phyloP scores from a whole-genome alignment of 2,888 invertebrate genomes.

The Tipula lateralis region DNA sequence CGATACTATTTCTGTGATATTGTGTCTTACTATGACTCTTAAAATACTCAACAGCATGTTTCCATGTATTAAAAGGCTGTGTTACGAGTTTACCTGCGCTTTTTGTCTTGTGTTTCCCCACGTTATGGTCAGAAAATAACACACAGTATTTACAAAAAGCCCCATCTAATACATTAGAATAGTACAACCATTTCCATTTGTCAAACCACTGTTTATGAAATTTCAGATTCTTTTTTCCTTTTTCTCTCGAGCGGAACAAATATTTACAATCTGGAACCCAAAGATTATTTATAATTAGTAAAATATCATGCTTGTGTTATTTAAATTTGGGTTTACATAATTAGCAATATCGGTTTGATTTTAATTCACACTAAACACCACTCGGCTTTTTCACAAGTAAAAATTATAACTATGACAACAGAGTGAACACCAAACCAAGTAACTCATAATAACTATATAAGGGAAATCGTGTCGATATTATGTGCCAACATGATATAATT shows the following conservation, averaged over 20 bases:
- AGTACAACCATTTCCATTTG: neutral
- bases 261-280: neutral
- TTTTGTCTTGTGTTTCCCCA: neutral
- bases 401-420: too few relatives aligned
- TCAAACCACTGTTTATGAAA: neutral
- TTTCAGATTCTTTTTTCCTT: neutral
- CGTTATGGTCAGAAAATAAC: neutral
- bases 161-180: neutral
- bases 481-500: too few relatives aligned
- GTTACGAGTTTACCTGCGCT: neutral
- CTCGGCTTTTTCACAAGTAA: too few relatives aligned
- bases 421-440: too few relatives aligned
- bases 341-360: neutral
- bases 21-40: neutral
- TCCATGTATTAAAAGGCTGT: neutral
- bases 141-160: conserved; percentile 13
- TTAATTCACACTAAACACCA: too few relatives aligned
- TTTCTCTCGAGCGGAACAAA: neutral
- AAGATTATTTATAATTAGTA: neutral
- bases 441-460: too few relatives aligned
- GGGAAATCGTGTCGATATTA: too few relatives aligned
- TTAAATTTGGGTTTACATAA: neutral
- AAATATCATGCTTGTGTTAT: neutral
- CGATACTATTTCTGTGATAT: neutral
- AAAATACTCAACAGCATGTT: neutral